Evolutionary conservation across 2,797 vertebrate genomes (phyloP), one percentile per base, ranked within the genome.

Genomic region (Acestrorhynchus altus): DNA sequence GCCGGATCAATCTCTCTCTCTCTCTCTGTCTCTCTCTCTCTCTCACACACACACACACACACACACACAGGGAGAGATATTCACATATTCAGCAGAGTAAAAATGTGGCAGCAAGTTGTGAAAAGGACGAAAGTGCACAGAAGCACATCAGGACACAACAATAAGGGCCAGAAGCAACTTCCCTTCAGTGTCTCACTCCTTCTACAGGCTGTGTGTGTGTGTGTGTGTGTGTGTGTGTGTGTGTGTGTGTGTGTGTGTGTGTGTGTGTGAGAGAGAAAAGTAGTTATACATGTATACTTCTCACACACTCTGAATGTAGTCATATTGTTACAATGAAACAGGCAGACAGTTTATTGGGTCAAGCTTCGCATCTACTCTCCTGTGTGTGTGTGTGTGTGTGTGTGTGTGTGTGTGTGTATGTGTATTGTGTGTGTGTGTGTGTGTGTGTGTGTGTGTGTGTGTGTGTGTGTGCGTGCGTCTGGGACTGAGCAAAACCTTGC

Each of bases 71-170:
- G 5, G 47, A 73, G 69, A 73, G 75, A 31, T 12, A 26, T 69
- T 78, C 11, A 56, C 28, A 24, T 67, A 22, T 77, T 77, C 35
- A 8, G 49, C 47, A 24, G 63, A 65, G 47, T 63, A 46, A 35
- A 44, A 74, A 77, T 39, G 42, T 65, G 71, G 66, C 59, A 18
- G 51, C 24, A 59, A 51, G 51, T 70, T 79, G 71, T 66, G 35
- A 54, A 46, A 61, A 22, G 44, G 80, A 65, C 47, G 20, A 57
- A 54, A 47, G 66, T 70, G 85, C 52, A 77, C 22, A 65, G 76
- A 93, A 93, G 92, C 92, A 90, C 91, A 90, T 92, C 91, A 92
- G 85, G 89, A 92, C 90, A 86, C 81, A 39, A 86, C 81, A 39
- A 13, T 22, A 12, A 61, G 51, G 28, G 56, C 46, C 46, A 0